Evolutionary conservation across 1,140 invertebrate genomes (phyloP), one percentile per base, ranked within the genome.

Genomic region (Archivesica marissinica): DNA sequence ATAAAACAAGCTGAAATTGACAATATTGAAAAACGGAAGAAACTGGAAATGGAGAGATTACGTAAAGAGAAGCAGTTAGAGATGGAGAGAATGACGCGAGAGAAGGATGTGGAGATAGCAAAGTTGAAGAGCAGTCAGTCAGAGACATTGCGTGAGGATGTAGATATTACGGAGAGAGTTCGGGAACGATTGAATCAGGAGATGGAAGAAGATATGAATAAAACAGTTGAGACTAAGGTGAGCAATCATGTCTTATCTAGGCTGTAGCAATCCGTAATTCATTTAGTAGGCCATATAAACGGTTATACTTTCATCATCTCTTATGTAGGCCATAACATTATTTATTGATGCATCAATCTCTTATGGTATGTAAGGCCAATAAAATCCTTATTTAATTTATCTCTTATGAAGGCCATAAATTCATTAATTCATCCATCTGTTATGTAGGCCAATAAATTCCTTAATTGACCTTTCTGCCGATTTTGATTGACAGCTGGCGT

Each of bases 161-260:
- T 50, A 11, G 44, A 61, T 25, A 7, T 59, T 17, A 70, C 38
- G 7, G 59, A 76, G 33, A 64, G 72, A 77, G 47, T 84, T 13
- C 54, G 77, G 66, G 78, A 85, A 15, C 39, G 50, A 44, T 35
- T 87, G 35, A 76, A 82, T 54, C 23, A 56, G 33, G 79, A 79
- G 17, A 47, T 86, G 68, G 54, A 86, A 41, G 78, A 52, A n/a
- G 64, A 87, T 44, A 79, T 74, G 30, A 70, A 88, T 17, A 87
- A 86, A 85, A 74, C 84, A 20, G 33, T 88, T 1, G 87, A 90
- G 52, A 79, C 68, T 20, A 88, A 83, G 77, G 88, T 86, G 70
- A 68, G 72, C 54, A 7, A 7, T 52, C 9, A 0, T 72, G n/a
- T 47, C 17, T 47, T 47, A 47, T 7, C 41, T 7, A 47, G 7